Evolutionary conservation across 1,140 invertebrate genomes (phyloP), one percentile per base, ranked within the genome.

Genomic region (Hestina assimilis): DNA sequence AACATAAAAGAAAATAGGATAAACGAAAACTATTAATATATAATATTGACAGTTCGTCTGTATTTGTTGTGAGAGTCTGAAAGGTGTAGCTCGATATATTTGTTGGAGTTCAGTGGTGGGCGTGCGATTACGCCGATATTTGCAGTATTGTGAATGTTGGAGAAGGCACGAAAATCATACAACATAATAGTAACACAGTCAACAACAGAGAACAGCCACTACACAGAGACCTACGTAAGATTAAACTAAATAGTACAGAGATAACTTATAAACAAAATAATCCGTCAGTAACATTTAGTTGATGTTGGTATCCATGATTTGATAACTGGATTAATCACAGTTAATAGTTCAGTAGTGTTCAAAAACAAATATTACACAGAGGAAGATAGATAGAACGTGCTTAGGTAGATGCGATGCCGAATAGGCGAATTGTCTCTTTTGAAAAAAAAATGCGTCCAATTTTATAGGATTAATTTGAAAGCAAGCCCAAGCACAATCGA

Each of bases 181-280:
- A 88, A 86, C 82, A 84, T 77, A 86, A 83, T 83, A 85, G 75
- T 85, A 77, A 50, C 77, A 87, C 83, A 89, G 71, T 87, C 78
- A 83, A 86, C 83, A 89, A 89, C 86, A 89, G 82, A 88, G 75
- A 89, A 78, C 86, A 89, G 86, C 86, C 86, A 89, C 86, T 89
- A 89, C 83, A 89, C 83, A 89, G 83, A 89, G 74, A 84, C 82
- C 79, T 82, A 84, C 70, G 62, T 75, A 87, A 87, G 69, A 80
- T 64, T 70, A 59, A 86, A 87, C 77, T 84, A 84, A 82, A 83
- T 79, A 50, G 75, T 21, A 48, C 26, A 64, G 24, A 51, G n/a
- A 52, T 38, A 77, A 79, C 61, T 57, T 66, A 40, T 40, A 52
- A 45, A 51, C 29, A 59, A 65, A 60, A 65, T 59, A 71, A 57